Evolutionary conservation across 2,113 vertebrate species (phyloP).

Genomic region (Illadopsis cleaveri): DNA sequence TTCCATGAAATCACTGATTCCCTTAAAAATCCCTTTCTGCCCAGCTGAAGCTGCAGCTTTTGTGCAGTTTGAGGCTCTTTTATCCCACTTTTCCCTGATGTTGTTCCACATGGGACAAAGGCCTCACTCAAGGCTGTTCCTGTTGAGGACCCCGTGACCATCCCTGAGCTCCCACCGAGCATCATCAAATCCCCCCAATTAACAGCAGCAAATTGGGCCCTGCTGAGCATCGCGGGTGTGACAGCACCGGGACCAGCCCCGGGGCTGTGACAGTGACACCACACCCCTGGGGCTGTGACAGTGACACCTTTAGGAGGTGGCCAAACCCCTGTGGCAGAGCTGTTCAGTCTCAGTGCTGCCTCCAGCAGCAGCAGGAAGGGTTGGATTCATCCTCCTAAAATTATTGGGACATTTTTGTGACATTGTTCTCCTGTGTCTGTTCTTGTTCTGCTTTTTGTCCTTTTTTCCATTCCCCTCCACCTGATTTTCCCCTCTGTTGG

Average conservation of each 20-base stretch:
- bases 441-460: neutral
- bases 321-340: neutral
- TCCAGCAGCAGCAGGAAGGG: neutral
- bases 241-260: neutral
- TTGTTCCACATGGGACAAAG: neutral
- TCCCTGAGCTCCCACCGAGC: neutral
- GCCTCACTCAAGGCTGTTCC: neutral
- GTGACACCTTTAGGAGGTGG: neutral
- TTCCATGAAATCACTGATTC: neutral
- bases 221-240: neutral
- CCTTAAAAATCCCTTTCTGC: neutral
- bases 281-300: neutral
- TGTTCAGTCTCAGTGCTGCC: neutral
- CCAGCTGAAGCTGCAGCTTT: neutral
- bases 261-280: neutral
- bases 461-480: neutral
- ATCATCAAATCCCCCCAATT: neutral
- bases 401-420: neutral
- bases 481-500: neutral
- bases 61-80: neutral
- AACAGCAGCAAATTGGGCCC: neutral
- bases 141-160: neutral
- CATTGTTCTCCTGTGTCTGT: neutral
- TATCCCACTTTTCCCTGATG: fast-evolving
- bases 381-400: neutral